These are phyloP conservation scores for Drosophila watanabei DNA, from an alignment of 1,140 invertebrate species.

Conservation along the genomic window DNA sequence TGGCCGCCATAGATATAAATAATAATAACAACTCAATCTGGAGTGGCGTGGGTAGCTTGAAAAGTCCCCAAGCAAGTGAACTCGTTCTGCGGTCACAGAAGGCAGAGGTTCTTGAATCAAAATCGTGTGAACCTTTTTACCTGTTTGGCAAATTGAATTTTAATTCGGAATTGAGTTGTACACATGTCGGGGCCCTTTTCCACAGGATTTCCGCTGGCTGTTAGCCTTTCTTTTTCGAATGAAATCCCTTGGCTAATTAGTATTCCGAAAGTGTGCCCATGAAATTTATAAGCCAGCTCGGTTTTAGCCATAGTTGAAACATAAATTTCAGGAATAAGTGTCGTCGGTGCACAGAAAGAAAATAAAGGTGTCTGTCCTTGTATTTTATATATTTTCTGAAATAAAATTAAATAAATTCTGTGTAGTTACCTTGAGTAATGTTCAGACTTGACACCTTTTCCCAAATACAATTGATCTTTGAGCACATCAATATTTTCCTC, in stretches of 20 bases:
- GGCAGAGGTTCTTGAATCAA: conserved; percentile 10
- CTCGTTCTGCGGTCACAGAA: conserved; percentile 18
- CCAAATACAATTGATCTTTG: neutral
- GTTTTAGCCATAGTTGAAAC: conserved; percentile 36
- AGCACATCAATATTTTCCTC: conserved; percentile 3
- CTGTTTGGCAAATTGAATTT: conserved; percentile 77
- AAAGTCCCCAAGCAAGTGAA: conserved; percentile 29
- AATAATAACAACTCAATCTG: conserved; percentile 75
- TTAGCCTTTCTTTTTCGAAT: conserved; percentile 39
- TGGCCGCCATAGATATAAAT: conserved; percentile 57
- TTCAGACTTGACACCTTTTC: neutral
- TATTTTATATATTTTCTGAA: neutral
- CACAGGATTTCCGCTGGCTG: conserved; percentile 77
- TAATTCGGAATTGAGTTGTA: conserved; percentile 68
- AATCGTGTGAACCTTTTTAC: conserved; percentile 33
- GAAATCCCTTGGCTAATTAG: conserved; percentile 59
- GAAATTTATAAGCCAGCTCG: conserved; percentile 45
- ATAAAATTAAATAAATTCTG: neutral
- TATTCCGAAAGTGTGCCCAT: conserved; percentile 57
- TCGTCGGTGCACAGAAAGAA: conserved; percentile 10
- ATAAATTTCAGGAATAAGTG: conserved; percentile 48
- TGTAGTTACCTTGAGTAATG: neutral
- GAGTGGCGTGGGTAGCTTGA: conserved; percentile 28
- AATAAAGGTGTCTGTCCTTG: neutral
- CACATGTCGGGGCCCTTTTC: conserved; percentile 62